phyloP scores from a whole-genome alignment of 2,113 vertebrate species.

The Catharus fuscescens region DNA sequence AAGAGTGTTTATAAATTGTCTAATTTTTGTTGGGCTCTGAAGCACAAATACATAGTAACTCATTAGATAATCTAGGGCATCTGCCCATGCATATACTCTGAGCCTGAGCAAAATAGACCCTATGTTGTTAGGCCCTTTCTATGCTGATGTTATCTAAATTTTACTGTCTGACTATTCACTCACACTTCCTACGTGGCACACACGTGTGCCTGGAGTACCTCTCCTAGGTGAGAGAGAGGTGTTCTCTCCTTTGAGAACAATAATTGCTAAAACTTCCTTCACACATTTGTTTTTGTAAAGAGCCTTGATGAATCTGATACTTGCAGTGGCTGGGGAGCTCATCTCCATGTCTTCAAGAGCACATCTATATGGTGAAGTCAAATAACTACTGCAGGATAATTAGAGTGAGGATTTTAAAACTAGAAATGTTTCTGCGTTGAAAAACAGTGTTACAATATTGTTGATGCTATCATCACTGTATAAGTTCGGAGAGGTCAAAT shows the following conservation, averaged over 20 bases:
- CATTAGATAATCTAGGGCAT: not conserved
- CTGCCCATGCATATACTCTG: not conserved
- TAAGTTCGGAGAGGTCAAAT: not conserved
- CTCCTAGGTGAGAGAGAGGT: not conserved
- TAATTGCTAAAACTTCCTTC: not conserved
- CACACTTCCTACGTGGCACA: not conserved
- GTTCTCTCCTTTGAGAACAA: not conserved
- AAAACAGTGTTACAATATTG: not conserved
- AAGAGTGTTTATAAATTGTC: not conserved
- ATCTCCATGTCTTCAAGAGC: not conserved
- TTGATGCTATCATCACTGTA: not conserved
- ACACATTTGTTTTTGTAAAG: not conserved
- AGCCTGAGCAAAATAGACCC: not conserved
- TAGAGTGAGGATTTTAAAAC: not conserved
- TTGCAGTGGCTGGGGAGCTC: not conserved
- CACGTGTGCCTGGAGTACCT: fast-evolving
- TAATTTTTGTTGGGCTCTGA: not conserved
- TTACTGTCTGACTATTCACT: not conserved
- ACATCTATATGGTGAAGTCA: not conserved
- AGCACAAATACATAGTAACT: not conserved
- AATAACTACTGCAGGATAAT: not conserved
- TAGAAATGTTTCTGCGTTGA: not conserved
- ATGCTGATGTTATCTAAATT: not conserved
- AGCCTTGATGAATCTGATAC: not conserved
- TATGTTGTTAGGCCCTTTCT: not conserved